Evolutionary conservation across 2,888 invertebrate species (phyloP).

Genomic region (Catocala nupta): DNA sequence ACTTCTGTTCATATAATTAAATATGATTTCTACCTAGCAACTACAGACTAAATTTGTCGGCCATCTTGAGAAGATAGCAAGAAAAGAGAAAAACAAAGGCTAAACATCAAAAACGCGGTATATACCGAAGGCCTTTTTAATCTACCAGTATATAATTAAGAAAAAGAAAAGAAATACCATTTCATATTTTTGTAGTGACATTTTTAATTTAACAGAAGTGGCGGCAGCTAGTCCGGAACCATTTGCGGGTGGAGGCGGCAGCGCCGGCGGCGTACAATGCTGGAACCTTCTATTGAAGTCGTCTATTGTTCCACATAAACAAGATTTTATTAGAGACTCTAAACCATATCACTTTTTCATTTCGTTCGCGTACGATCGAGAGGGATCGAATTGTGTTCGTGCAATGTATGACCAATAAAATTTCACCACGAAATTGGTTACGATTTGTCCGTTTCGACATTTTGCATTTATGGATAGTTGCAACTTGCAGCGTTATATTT

Average conservation of each 20-base stretch:
- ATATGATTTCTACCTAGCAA: too few relatives aligned
- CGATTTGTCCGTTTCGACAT: background rate
- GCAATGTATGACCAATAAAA: conserved; percentile 2
- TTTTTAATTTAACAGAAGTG: conserved; percentile 50
- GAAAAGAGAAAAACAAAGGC: conserved; percentile 9
- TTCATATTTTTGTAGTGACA: conserved; percentile 39
- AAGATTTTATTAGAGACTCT: conserved; percentile 72
- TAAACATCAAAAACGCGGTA: background rate
- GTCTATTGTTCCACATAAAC: conserved; percentile 71
- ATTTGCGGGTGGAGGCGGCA: conserved; percentile 53
- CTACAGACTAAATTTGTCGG: too few relatives aligned
- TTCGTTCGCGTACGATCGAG: conserved; percentile 33
- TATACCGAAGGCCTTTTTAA: conserved; percentile 10
- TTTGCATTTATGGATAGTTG: background rate
- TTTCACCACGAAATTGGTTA: background rate
- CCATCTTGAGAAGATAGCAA: too few relatives aligned
- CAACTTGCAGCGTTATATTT: too few relatives aligned
- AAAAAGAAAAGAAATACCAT: conserved; percentile 25
- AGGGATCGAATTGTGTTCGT: conserved; percentile 5
- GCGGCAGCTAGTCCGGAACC: conserved; percentile 47
- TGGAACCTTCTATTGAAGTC: conserved; percentile 61
- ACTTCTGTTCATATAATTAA: too few relatives aligned
- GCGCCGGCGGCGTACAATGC: conserved; percentile 58
- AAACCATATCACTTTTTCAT: conserved; percentile 51
- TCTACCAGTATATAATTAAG: conserved; percentile 30